A percentile compares a stretch with the other conserved stretches of the same genome.
phyloP scores from a whole-genome alignment of 2,113 vertebrate genomes.

The Jaculus jaculus region DNA sequence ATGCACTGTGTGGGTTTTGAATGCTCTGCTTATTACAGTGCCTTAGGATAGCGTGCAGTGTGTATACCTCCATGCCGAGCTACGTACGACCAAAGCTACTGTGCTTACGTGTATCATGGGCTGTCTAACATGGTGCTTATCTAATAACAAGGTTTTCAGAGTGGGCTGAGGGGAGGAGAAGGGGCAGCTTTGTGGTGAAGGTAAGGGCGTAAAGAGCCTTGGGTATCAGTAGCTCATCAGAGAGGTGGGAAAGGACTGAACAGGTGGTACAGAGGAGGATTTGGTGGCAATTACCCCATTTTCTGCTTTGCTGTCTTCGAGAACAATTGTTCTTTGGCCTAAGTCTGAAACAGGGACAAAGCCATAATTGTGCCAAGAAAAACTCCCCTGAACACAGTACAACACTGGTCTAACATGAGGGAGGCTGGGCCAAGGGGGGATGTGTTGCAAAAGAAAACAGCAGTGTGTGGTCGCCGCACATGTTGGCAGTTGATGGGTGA shows the following conservation, averaged over 20 bases:
- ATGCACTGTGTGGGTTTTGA: background rate
- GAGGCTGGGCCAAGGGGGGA: background rate
- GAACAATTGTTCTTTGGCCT: constrained; percentile 43
- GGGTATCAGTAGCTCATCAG: background rate
- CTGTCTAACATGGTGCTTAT: background rate
- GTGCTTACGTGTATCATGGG: background rate
- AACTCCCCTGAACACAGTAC: constrained; percentile 25
- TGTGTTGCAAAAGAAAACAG: constrained; percentile 51
- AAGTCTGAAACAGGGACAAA: constrained; percentile 45
- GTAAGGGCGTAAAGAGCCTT: background rate
- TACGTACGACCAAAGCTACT: background rate
- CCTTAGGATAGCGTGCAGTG: background rate
- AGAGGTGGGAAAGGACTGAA: background rate
- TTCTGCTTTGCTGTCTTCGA: background rate
- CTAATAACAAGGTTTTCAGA: background rate
- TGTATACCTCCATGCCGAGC: accelerated
- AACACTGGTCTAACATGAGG: background rate
- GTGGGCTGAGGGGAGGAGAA: background rate
- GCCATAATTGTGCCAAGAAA: constrained; percentile 44
- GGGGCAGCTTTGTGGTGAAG: background rate
- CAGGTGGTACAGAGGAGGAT: background rate
- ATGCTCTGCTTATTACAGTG: background rate
- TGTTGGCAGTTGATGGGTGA: background rate
- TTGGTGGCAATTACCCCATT: background rate
- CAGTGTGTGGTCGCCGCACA: constrained; percentile 62